phyloP scores from a whole-genome alignment of 2,113 vertebrate species.

The Perca schrenkii region DNA sequence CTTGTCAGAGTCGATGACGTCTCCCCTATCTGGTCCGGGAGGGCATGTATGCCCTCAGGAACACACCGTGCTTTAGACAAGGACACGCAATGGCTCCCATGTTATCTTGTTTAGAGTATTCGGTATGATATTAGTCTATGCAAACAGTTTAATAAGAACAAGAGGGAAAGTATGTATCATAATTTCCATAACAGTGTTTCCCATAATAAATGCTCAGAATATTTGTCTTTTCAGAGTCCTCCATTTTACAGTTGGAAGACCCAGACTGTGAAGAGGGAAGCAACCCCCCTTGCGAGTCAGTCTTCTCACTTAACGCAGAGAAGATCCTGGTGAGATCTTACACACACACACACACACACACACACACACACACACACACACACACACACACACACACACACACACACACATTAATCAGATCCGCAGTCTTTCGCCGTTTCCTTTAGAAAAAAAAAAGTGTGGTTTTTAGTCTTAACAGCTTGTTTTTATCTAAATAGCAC shows the following conservation, averaged over 20 bases:
- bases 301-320: slow-evolving; percentile 94
- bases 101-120: too few species aligned
- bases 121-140: too few species aligned
- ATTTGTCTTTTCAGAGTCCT: slow-evolving; percentile 85
- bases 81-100: too few species aligned
- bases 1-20: too few species aligned
- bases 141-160: too few species aligned
- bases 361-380: slow-evolving; percentile 5
- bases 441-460: not conserved
- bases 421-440: not conserved
- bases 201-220: not conserved
- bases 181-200: not conserved
- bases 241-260: slow-evolving; percentile 92
- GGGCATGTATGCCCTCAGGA: too few species aligned
- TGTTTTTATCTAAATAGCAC: not conserved
- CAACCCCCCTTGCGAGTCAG: slow-evolving; percentile 90
- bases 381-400: not conserved
- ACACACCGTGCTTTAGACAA: too few species aligned
- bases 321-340: slow-evolving; percentile 91
- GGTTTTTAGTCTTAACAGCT: not conserved
- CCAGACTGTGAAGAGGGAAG: slow-evolving; percentile 92
- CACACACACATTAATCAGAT: not conserved
- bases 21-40: too few species aligned
- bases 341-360: slow-evolving; percentile 1
- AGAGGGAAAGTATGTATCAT: too few species aligned